These are phyloP conservation scores for Morone chrysops DNA, from an alignment of 2,113 vertebrate genomes.

Conservation along the genomic window DNA sequence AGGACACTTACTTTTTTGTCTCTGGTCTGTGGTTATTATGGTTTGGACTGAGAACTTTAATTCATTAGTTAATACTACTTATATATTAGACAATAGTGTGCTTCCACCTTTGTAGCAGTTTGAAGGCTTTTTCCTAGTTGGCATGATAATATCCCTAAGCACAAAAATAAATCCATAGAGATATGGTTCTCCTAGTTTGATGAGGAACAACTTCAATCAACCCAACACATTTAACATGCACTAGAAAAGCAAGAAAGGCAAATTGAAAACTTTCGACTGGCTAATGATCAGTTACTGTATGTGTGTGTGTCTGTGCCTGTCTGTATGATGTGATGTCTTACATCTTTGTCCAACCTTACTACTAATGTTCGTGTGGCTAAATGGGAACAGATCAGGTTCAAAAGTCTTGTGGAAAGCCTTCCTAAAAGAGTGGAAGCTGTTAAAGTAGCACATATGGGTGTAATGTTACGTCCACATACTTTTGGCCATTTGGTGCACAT, in stretches of 20 bases:
- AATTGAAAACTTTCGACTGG: neutral
- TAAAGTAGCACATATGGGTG: neutral
- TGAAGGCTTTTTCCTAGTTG: neutral
- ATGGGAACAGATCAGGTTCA: neutral
- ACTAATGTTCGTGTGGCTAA: neutral
- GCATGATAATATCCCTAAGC: neutral
- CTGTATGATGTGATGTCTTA: neutral
- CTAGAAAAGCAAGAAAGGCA: neutral
- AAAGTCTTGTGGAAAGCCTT: neutral
- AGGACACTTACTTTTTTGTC: neutral
- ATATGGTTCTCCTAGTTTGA: neutral
- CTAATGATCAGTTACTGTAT: too few species aligned
- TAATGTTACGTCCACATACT: constrained; percentile 2
- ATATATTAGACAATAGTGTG: too few species aligned
- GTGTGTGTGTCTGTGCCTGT: too few species aligned
- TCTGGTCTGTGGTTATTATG: neutral
- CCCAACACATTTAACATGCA: neutral
- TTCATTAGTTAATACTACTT: too few species aligned
- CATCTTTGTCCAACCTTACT: neutral
- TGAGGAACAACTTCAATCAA: neutral
- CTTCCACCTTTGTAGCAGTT: neutral
- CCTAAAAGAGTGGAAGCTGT: neutral
- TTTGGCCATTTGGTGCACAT: neutral
- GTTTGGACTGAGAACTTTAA: neutral
- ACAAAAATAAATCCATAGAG: neutral